These are phyloP conservation scores for Gouania willdenowi DNA, from an alignment of 2,797 vertebrate genomes.

Conservation along the genomic window DNA sequence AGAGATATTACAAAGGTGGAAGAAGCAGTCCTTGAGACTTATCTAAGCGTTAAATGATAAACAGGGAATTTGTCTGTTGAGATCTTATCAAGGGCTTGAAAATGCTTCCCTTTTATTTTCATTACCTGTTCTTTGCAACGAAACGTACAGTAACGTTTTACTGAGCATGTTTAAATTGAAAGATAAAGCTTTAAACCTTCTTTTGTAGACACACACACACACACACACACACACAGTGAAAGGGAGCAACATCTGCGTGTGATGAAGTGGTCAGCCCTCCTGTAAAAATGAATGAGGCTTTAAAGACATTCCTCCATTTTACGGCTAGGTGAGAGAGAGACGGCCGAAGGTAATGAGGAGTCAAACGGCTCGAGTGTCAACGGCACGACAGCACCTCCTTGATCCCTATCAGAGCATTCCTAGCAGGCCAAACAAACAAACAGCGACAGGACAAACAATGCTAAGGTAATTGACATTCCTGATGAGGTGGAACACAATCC, in stretches of 20 bases:
- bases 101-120: no score
- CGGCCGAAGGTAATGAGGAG: slow-evolving; percentile 58
- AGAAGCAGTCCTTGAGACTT: no score
- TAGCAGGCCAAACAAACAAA: slow-evolving; percentile 54
- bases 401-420: slow-evolving; percentile 55
- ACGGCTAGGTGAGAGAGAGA: slow-evolving; percentile 50
- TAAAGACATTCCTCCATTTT: slow-evolving; percentile 74
- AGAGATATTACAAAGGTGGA: no score
- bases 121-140: no score
- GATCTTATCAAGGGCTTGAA: no score
- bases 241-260: slow-evolving; percentile 71
- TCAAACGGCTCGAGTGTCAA: slow-evolving; percentile 40
- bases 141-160: no score
- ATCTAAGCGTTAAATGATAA: no score
- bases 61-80: no score
- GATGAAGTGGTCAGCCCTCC: slow-evolving; percentile 64
- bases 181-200: no score
- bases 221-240: no score
- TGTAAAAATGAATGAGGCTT: slow-evolving; percentile 72
- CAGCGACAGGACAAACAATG: slow-evolving; percentile 42
- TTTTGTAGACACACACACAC: no score
- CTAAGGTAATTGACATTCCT: slow-evolving; percentile 60
- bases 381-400: slow-evolving; percentile 35
- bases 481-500: slow-evolving; percentile 53
- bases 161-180: no score